Base-by-base conservation (phyloP, 2,113 vertebrate species). In the Calidris pugnax region DNA sequence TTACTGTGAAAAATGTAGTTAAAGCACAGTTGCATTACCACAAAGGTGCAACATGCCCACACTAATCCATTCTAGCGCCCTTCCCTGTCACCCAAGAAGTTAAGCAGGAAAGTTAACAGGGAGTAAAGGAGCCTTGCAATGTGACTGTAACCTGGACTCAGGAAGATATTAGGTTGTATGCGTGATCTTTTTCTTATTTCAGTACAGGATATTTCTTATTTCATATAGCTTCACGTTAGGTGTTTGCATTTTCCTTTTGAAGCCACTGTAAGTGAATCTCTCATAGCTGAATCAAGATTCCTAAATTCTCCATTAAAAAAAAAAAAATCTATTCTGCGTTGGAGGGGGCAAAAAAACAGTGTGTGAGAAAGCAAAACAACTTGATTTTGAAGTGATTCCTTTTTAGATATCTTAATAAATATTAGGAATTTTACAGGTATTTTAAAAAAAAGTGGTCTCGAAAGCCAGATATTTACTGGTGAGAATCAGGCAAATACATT, bases 261-360 rank as follows among this genome's bases (percentile, higher is more conserved):
- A 93, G 73, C 6, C 4, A 57, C 59, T 69, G 51, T 30, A 79
- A 81, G 7, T 33, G 37, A 68, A 51, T 75, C 21, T 69, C 9
- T 64, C 79, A 14, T 28, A 86, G 27, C 7, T 74, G 16, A 28
- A 69, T 69, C 41, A 50, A 48, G 37, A 66, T 57, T 71, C 27
- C 14, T 67, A 77, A 74, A 57, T 53, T 62, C 2, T 69, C 4
- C 12, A 14, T 32, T 39, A 22, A 83, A 67, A 59, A 73, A 51
- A 41, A 69, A 14, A 22, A 69, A 43, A 67, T 13, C 16, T 11
- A 10, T 30, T 84, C 8, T 57, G 17, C 14, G 16, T 5, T 55
- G 24, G 8, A 43, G 9, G 7, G 4, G 2, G 10, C 1, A 26
- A n/a, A 23, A 23, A 1, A 7, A 9, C 45, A 30, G 13, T 51